Base-by-base conservation (phyloP, 1,140 invertebrate genomes). In the Ephestia elutella region DNA sequence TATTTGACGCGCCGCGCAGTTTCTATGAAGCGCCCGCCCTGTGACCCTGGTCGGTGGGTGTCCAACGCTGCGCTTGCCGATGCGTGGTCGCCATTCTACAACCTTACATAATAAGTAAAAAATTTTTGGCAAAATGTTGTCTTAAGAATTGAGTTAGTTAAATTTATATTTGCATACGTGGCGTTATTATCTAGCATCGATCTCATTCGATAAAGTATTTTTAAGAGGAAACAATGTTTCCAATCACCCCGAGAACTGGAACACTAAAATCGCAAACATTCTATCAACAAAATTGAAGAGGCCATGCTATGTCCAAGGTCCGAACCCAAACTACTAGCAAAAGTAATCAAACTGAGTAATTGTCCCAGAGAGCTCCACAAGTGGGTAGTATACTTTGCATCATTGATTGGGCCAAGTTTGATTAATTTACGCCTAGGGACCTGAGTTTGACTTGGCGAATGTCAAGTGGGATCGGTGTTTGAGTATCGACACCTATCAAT, bases 321-420 rank as follows among this genome's bases (percentile, higher is more conserved):
- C 30, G 9, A 32, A 25, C 30, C 8, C 30, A 25, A 25, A 25
- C 21, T 25, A 25, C 21, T 7, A 25, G 21, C 30, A 8, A 32
- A 32, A 32, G 30, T 32, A 32, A 32, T 17, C 13, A 44, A 44
- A 44, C 38, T 44, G 15, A 44, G 15, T 44, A 17, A 44, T 44
- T 44, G 38, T 17, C 38, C 38, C 38, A 15, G 10, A 44, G 15
- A 44, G 38, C 13, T 9, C 10, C 50, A 21, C 50, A 53, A 21
- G 50, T 53, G 50, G 18, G 21, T 53, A 53, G 18, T 50, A 50
- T 53, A 53, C 20, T 25, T 25, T 15, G 19, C 11, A 25, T 53
- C 19, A 25, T 53, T 53, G 50, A 53, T 53, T 53, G 50, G 19
- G 50, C 10, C n/a, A 53, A 53, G 10, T 53, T 53, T 53, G 50